Conservation (phyloP, 2,113 vertebrate species). For the Agapornis roseicollis region DNA sequence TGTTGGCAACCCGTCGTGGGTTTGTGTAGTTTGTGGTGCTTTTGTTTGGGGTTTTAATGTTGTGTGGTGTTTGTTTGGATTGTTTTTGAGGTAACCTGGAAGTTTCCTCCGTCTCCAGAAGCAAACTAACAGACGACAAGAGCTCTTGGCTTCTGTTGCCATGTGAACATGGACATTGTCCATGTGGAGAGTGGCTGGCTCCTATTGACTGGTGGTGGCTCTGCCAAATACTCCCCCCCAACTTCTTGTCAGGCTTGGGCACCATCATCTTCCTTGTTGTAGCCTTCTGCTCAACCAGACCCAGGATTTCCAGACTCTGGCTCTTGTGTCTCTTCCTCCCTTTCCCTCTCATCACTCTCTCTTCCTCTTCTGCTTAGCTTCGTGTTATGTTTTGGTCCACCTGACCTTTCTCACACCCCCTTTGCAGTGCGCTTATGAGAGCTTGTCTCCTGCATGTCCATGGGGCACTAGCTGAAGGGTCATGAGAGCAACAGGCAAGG, state of each 20-base stretch:
- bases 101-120: neutral
- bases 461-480: conserved; percentile 4
- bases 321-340: neutral
- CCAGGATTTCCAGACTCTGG: neutral
- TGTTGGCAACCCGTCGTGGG: neutral
- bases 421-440: neutral
- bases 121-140: neutral
- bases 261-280: neutral
- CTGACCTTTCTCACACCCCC: neutral
- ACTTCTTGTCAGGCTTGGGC: neutral
- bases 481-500: conserved; percentile 27
- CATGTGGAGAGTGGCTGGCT: accelerated
- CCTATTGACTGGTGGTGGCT: neutral
- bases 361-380: neutral
- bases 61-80: neutral
- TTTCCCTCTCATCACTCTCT: neutral
- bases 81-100: neutral
- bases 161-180: accelerated
- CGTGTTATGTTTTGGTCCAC: accelerated
- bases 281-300: neutral
- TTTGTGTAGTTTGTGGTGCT: neutral
- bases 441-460: neutral
- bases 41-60: neutral
- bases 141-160: accelerated
- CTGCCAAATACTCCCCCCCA: neutral